Evolutionary conservation across 2,113 vertebrate genomes (phyloP).

Genomic region (Lathamus discolor): DNA sequence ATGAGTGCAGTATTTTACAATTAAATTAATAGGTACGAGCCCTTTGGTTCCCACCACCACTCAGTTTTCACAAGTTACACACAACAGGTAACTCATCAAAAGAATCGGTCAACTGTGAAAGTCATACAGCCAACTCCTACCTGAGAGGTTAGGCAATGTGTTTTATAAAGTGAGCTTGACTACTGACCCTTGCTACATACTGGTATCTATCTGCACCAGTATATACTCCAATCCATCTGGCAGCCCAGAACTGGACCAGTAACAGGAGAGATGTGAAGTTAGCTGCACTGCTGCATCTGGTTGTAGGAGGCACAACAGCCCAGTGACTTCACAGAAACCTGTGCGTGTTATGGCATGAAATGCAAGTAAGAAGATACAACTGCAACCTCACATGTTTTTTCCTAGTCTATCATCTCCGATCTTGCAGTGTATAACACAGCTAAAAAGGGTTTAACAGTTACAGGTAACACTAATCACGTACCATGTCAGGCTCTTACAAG

Average conservation of each 20-base stretch:
- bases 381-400: not conserved
- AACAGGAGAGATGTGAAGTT: rapidly evolving
- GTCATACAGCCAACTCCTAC: not conserved
- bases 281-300: too few species aligned
- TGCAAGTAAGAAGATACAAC: not conserved
- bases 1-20: not conserved
- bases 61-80: not conserved
- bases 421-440: not conserved
- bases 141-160: not conserved
- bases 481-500: not conserved
- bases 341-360: not conserved
- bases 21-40: not conserved
- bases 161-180: not conserved
- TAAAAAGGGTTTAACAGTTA: not conserved
- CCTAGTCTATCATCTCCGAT: not conserved
- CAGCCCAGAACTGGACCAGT: not conserved
- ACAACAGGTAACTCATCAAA: not conserved
- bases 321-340: not conserved
- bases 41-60: not conserved
- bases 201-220: not conserved
- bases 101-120: not conserved
- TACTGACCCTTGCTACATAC: not conserved
- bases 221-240: not conserved
- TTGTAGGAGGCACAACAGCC: not conserved
- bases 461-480: not conserved